phyloP scores from a whole-genome alignment of 2,797 vertebrate genomes.

The Amniataba percoides region DNA sequence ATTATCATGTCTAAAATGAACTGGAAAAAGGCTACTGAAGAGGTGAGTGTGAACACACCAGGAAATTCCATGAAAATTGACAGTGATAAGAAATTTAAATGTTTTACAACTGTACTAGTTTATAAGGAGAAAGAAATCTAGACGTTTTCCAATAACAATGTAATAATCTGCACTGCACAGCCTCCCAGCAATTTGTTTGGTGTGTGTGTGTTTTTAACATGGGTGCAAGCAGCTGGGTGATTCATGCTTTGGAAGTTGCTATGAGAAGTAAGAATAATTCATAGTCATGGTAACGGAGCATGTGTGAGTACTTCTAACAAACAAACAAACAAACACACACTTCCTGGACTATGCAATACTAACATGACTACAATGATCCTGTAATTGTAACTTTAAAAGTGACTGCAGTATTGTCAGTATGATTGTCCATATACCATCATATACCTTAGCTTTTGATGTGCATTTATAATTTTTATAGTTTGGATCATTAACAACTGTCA shows the following conservation, averaged over 20 bases:
- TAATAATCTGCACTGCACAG: too few species aligned
- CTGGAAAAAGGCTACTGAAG: constrained; percentile 87
- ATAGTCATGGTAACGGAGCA: too few species aligned
- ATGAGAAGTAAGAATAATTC: too few species aligned
- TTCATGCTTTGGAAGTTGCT: background rate
- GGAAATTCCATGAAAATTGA: background rate
- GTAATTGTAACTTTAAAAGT: background rate
- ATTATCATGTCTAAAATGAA: constrained; percentile 83
- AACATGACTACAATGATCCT: background rate
- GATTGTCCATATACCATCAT: background rate
- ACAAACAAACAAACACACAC: too few species aligned
- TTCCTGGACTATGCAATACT: background rate
- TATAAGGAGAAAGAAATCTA: background rate
- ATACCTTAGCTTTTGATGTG: constrained; percentile 11
- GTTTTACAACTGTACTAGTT: background rate
- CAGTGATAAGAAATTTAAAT: too few species aligned
- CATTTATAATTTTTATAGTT: background rate
- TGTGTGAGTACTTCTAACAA: too few species aligned
- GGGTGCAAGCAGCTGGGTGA: background rate
- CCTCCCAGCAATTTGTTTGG: too few species aligned
- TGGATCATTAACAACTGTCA: background rate
- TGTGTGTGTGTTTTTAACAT: background rate
- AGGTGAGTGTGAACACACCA: constrained; percentile 75
- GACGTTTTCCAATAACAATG: too few species aligned
- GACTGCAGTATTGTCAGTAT: background rate